These are phyloP conservation scores for Ormia ochracea DNA, from an alignment of 2,888 invertebrate genomes.

Conservation along the genomic window DNA sequence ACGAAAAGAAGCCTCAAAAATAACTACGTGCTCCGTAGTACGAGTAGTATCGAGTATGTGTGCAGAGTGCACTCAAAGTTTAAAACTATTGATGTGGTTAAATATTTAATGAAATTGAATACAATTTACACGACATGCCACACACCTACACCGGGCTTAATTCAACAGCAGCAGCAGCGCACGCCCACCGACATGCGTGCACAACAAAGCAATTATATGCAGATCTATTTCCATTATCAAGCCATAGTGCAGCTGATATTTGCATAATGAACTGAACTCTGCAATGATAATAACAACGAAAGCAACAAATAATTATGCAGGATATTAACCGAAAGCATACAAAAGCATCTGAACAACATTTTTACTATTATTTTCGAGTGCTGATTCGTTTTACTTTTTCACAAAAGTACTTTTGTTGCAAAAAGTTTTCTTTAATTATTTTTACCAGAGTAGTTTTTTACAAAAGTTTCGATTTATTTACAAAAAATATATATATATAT, in stretches of 20 bases:
- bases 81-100: constrained; percentile 40
- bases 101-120: constrained; percentile 42
- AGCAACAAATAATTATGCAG: constrained; percentile 14
- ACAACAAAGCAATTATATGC: not conserved
- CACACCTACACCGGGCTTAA: not conserved
- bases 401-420: not conserved
- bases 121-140: not conserved
- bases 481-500: too few species aligned
- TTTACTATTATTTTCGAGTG: too few species aligned
- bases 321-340: not conserved
- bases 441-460: too few species aligned
- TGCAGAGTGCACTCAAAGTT: not conserved
- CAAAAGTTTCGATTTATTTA: too few species aligned
- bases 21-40: not conserved
- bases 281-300: constrained; percentile 1
- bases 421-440: too few species aligned
- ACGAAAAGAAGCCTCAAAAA: not conserved
- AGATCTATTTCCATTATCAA: not conserved
- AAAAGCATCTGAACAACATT: not conserved
- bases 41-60: too few species aligned
- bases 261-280: constrained; percentile 21
- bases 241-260: constrained; percentile 10
- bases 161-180: too few species aligned
- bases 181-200: too few species aligned
- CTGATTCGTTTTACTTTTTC: too few species aligned